Evolutionary conservation across 1,140 invertebrate species (phyloP), one percentile per base, ranked within the genome.

Genomic region (Neotoxoptera formosana): DNA sequence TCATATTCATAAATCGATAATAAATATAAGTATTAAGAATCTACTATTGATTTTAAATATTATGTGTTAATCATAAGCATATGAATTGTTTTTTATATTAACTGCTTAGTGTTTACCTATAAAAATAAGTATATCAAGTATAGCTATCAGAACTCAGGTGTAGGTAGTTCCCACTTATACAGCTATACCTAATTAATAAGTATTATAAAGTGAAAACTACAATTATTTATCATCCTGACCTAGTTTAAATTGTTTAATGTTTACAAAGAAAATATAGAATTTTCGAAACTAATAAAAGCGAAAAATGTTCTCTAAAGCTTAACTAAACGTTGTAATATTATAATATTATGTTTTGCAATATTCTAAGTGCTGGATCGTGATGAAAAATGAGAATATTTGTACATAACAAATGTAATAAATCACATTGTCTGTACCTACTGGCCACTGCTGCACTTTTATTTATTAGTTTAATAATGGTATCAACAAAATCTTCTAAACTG

Each of bases 291-390:
- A 67, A 76, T 76, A 7, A 76, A 76, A 76, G 17, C 14, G 6
- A n/a, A 76, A 67, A n/a, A 67, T 67, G 30, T n/a, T 67, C 1
- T 67, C 60, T n/a, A 67, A n/a, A n/a, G 4, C 30, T n/a, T n/a
- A n/a, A 17, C 30, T n/a, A 67, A 76, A 34, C 60, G 60, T 20
- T n/a, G 30, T 34, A 76, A 34, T 34, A 76, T 67, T 60, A 14
- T n/a, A 76, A n/a, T n/a, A 67, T n/a, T n/a, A 76, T 76, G 60
- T n/a, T 76, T 76, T n/a, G 14, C 60, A 76, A 76, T 76, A 76
- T 76, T 76, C 60, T 76, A 76, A 76, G n/a, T n/a, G 60, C 60
- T n/a, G 30, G 60, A n/a, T 67, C 60, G 30, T n/a, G 60, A n/a
- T n/a, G 30, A 67, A n/a, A 67, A 76, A 76, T 76, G 14, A 76